These are phyloP conservation scores for Drosophila asahinai DNA, from an alignment of 1,140 invertebrate genomes.

Conservation along the genomic window DNA sequence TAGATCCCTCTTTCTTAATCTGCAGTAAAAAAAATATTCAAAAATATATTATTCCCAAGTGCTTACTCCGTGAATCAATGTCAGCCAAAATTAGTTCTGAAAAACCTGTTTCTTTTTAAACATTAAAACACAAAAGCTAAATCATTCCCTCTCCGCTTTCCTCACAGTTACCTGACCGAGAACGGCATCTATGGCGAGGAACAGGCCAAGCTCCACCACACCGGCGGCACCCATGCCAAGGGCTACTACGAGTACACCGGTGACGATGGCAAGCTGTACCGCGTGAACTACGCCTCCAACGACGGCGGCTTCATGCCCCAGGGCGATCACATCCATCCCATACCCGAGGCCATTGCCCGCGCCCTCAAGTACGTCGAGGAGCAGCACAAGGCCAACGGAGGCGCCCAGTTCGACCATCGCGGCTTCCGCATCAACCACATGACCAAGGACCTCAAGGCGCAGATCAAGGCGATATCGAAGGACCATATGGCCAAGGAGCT, in stretches of 20 bases:
- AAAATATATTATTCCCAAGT: not conserved
- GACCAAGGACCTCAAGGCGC: conserved; percentile 76
- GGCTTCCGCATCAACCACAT: conserved; percentile 82
- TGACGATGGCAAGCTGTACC: conserved; percentile 86
- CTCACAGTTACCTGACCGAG: conserved; percentile 90
- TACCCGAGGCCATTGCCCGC: conserved; percentile 89
- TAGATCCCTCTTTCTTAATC: too few species aligned
- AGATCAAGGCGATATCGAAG: conserved; percentile 60
- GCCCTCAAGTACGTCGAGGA: conserved; percentile 86
- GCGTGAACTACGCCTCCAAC: conserved; percentile 88
- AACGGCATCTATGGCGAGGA: conserved; percentile 92
- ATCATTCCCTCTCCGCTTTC: not conserved
- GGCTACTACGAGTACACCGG: conserved; percentile 88
- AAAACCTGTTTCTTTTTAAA: too few species aligned
- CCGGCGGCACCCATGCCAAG: conserved; percentile 88
- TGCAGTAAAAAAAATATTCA: too few species aligned
- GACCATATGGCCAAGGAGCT: conserved; percentile 71
- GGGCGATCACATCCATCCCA: conserved; percentile 87
- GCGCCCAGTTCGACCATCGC: conserved; percentile 76
- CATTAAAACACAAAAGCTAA: not conserved
- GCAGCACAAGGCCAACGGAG: conserved; percentile 75
- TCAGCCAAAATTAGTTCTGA: too few species aligned
- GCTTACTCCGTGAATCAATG: not conserved
- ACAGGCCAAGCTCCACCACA: conserved; percentile 87
- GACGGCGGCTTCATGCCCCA: conserved; percentile 88